phyloP scores from a whole-genome alignment of 2,797 vertebrate genomes.

The Vultur gryphus region DNA sequence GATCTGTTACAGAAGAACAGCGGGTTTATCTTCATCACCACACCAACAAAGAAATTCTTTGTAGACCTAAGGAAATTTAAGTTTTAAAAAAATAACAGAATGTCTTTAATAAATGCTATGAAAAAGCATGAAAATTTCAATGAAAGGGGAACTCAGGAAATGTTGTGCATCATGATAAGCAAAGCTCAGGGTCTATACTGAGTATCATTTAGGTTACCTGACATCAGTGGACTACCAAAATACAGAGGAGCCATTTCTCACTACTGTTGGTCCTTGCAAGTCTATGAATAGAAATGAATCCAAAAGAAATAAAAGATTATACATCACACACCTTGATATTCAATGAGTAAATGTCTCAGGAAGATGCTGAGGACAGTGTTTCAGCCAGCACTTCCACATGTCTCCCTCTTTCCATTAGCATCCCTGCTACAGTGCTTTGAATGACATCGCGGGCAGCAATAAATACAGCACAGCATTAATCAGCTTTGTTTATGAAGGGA shows the following conservation, averaged over 20 bases:
- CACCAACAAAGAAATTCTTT: background rate
- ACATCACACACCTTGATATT: background rate
- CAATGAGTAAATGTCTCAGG: background rate
- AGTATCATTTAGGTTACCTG: background rate
- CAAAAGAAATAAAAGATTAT: background rate
- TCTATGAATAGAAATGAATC: background rate
- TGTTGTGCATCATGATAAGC: background rate
- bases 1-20: background rate
- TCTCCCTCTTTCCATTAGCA: background rate
- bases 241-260: background rate
- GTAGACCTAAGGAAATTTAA: background rate
- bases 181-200: background rate
- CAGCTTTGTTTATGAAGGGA: background rate
- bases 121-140: background rate
- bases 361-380: background rate
- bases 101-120: background rate
- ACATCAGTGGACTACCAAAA: background rate
- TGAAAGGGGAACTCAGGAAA: background rate
- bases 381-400: background rate
- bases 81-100: background rate
- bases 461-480: background rate
- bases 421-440: background rate
- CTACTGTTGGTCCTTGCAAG: background rate
- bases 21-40: background rate
- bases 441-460: background rate